These are phyloP conservation scores for Trematomus loennbergii DNA, from an alignment of 2,113 vertebrate genomes.

Conservation along the genomic window DNA sequence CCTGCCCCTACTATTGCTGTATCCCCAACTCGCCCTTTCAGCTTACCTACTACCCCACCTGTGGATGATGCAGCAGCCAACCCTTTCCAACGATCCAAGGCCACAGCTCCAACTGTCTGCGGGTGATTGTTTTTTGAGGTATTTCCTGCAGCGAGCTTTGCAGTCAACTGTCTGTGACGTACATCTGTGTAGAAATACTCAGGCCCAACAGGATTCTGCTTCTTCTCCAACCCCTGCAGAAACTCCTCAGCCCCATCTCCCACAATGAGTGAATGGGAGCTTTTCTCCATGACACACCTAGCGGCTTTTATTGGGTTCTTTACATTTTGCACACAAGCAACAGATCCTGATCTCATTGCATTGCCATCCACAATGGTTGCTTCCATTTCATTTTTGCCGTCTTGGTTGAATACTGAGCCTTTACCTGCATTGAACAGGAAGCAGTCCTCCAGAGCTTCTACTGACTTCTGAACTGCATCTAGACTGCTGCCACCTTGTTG, in stretches of 20 bases:
- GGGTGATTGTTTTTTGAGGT: conserved; percentile 79
- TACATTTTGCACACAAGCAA: conserved; percentile 81
- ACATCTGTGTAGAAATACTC: conserved; percentile 84
- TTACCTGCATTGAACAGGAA: conserved; percentile 87
- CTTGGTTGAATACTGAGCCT: conserved; percentile 84
- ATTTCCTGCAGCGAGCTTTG: conserved; percentile 56
- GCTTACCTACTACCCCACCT: conserved; percentile 84
- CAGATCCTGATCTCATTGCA: conserved; percentile 77
- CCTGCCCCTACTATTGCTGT: conserved; percentile 86
- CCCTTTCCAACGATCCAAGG: conserved; percentile 73
- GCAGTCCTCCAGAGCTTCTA: conserved; percentile 85
- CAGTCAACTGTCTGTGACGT: conserved; percentile 74
- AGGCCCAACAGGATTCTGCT: conserved; percentile 61
- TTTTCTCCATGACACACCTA: conserved; percentile 84
- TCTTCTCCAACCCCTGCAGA: conserved; percentile 60
- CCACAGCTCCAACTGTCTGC: conserved; percentile 86
- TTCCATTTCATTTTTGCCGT: conserved; percentile 84
- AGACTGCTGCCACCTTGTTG: conserved; percentile 78
- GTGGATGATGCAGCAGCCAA: conserved; percentile 85
- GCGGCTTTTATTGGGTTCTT: conserved; percentile 86
- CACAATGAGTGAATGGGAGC: conserved; percentile 79
- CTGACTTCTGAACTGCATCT: conserved; percentile 84
- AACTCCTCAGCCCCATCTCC: conserved; percentile 85
- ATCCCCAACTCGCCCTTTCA: conserved; percentile 84
- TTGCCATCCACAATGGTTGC: conserved; percentile 83